These are phyloP conservation scores for Champsocephalus esox DNA, from an alignment of 2,797 vertebrate genomes.

Conservation along the genomic window DNA sequence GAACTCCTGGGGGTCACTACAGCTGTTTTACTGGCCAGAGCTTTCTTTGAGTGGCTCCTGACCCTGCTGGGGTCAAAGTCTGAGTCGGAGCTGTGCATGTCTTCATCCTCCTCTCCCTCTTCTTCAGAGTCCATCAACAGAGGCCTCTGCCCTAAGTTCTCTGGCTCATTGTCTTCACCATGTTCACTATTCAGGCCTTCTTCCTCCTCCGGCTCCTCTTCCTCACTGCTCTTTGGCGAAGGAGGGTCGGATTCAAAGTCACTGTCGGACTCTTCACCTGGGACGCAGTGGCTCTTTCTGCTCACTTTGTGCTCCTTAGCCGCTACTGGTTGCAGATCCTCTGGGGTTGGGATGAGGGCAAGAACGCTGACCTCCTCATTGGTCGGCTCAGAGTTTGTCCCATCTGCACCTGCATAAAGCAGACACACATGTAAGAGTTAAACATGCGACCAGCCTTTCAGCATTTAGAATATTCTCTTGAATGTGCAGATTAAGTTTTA, in stretches of 20 bases:
- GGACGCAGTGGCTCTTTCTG: constrained; percentile 76
- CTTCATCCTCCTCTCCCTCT: constrained; percentile 87
- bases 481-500: background rate
- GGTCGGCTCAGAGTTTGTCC: constrained; percentile 72
- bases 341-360: fast-evolving
- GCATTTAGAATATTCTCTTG: background rate
- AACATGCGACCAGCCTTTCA: background rate
- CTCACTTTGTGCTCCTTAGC: constrained; percentile 78
- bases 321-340: constrained; percentile 15
- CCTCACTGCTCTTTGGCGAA: constrained; percentile 96
- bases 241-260: constrained; percentile 98
- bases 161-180: constrained; percentile 91
- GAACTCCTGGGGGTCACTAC: constrained; percentile 11
- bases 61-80: constrained; percentile 84
- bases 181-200: constrained; percentile 91
- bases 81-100: constrained; percentile 90
- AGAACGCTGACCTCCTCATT: constrained; percentile 49
- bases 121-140: constrained; percentile 95
- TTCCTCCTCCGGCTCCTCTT: constrained; percentile 92
- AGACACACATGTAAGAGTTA: constrained; percentile 9
- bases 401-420: constrained; percentile 77
- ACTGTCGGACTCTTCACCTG: constrained; percentile 91
- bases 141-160: constrained; percentile 91
- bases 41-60: constrained; percentile 64
- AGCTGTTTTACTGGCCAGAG: constrained; percentile 22